Conservation (phyloP, 2,113 vertebrate species). For the Alectura lathami region DNA sequence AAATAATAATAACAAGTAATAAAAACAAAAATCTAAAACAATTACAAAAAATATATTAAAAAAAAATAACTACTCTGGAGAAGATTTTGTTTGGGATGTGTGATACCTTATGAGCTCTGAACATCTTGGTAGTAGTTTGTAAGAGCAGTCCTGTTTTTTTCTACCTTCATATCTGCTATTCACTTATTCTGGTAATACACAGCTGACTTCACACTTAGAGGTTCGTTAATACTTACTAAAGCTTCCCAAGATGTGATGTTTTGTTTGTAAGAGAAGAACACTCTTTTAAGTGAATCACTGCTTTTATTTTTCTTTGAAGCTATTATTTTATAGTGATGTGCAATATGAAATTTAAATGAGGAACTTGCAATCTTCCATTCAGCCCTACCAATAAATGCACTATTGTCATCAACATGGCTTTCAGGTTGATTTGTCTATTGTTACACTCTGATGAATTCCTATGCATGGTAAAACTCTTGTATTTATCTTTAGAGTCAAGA, state of each 20-base stretch:
- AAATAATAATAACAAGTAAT: too few species aligned
- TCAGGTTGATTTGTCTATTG: neutral
- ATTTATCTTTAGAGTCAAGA: neutral
- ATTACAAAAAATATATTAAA: too few species aligned
- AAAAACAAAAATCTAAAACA: too few species aligned
- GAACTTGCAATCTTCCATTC: neutral
- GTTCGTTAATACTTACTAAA: neutral
- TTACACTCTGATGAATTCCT: neutral
- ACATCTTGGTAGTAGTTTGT: neutral
- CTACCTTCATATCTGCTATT: neutral
- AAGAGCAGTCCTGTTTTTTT: neutral
- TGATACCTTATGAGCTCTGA: neutral
- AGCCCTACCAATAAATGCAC: accelerated
- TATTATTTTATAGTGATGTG: neutral
- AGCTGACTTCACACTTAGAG: neutral
- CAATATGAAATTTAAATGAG: neutral
- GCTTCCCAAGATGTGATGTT: neutral
- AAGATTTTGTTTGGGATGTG: neutral
- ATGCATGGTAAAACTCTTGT: neutral
- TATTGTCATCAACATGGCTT: neutral
- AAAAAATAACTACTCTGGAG: too few species aligned
- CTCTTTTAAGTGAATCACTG: neutral
- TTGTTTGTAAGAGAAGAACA: neutral
- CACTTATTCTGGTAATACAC: neutral
- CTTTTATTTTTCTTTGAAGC: neutral